phyloP scores from a whole-genome alignment of 2,797 vertebrate species.

The Sebastes nivosus region DNA sequence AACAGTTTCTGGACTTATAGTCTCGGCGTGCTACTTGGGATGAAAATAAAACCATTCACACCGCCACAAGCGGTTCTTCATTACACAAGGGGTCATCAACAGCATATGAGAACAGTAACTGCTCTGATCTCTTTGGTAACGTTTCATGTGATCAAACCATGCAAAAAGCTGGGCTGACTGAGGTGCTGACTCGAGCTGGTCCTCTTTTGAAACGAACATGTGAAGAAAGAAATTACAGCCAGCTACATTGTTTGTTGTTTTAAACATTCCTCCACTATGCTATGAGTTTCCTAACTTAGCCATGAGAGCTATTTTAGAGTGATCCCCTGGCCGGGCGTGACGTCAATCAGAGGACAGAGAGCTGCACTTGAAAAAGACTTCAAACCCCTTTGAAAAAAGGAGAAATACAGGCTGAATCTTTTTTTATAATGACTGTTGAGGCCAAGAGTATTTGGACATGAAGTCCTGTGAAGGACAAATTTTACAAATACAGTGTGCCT shows the following conservation, averaged over 20 bases:
- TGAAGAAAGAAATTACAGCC: conserved; percentile 67
- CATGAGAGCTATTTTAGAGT: conserved; percentile 80
- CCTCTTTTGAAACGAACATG: conserved; percentile 57
- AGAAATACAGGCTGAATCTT: conserved; percentile 19
- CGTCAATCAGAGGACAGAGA: conserved; percentile 75
- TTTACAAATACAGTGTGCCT: neutral
- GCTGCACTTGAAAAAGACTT: conserved; percentile 64
- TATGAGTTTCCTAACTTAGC: conserved; percentile 80
- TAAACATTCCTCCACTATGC: conserved; percentile 78
- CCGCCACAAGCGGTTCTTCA: conserved; percentile 36
- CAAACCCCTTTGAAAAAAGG: conserved; percentile 47
- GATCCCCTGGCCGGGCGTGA: conserved; percentile 74
- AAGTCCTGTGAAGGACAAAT: conserved; percentile 22
- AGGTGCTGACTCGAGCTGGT: conserved; percentile 54
- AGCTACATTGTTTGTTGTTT: conserved; percentile 75
- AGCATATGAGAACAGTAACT: conserved; percentile 49
- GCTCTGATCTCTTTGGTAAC: conserved; percentile 52
- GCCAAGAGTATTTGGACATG: conserved; percentile 32
- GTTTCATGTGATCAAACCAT: conserved; percentile 65
- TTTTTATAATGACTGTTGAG: conserved; percentile 41
- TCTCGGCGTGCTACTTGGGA: conserved; percentile 49
- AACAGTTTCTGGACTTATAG: conserved; percentile 58
- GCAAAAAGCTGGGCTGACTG: conserved; percentile 31
- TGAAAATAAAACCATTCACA: conserved; percentile 67
- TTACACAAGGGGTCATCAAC: conserved; percentile 53